These are phyloP conservation scores for Tupiocoris notatus DNA, from an alignment of 2,888 invertebrate genomes.

Conservation along the genomic window DNA sequence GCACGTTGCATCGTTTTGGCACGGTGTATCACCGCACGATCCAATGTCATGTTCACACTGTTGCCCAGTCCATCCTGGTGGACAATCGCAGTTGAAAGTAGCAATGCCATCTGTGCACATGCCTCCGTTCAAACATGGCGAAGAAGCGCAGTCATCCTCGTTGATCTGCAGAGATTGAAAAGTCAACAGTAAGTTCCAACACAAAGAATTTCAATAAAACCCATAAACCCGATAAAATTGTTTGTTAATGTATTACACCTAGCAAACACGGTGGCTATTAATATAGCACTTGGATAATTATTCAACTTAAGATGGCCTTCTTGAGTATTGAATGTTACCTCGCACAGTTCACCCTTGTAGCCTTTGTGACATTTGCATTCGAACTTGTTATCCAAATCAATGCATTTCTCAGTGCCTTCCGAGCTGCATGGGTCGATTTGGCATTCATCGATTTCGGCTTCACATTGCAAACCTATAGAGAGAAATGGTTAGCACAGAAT, in stretches of 20 bases:
- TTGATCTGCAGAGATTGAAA: slow-evolving; percentile 58
- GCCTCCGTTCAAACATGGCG: slow-evolving; percentile 86
- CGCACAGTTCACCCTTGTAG: slow-evolving; percentile 67
- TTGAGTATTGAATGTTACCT: no score
- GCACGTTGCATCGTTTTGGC: slow-evolving; percentile 89
- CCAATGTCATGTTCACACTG: slow-evolving; percentile 86
- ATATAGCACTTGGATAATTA: no score
- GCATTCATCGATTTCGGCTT: slow-evolving; percentile 90
- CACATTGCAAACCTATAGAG: slow-evolving; percentile 78
- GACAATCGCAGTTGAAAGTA: slow-evolving; percentile 77
- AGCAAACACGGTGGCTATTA: no score
- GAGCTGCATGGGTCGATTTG: slow-evolving; percentile 86
- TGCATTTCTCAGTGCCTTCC: slow-evolving; percentile 83
- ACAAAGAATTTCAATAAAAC: not conserved
- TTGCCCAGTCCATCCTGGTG: slow-evolving; percentile 81
- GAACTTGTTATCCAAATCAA: slow-evolving; percentile 84
- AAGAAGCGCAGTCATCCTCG: slow-evolving; percentile 80
- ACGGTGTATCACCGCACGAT: slow-evolving; percentile 80
- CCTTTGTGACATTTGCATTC: slow-evolving; percentile 87
- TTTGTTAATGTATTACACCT: not conserved
- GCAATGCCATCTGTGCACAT: slow-evolving; percentile 83
- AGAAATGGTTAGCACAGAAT: no score
- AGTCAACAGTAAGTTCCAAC: not conserved
- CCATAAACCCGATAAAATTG: not conserved
- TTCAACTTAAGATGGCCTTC: no score